phyloP scores from a whole-genome alignment of 2,888 invertebrate genomes.

The Zygothrica quintamaculata region DNA sequence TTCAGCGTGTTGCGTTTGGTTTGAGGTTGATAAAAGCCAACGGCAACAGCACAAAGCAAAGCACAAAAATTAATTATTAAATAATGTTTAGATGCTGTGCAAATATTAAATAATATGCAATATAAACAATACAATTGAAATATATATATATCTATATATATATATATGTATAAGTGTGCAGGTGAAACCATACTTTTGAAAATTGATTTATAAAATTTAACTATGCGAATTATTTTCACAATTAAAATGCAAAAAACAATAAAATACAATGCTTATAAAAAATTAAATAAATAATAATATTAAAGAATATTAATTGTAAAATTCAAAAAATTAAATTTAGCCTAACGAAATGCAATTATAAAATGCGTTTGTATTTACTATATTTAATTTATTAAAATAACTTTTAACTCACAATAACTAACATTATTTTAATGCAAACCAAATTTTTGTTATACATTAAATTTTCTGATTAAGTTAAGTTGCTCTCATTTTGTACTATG shows the following conservation, averaged over 20 bases:
- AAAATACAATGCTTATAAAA: slow-evolving; percentile 29
- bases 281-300: not conserved
- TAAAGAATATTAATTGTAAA: slow-evolving; percentile 4
- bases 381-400: slow-evolving; percentile 1
- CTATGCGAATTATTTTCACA: slow-evolving; percentile 43
- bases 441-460: too few species aligned
- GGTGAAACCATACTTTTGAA: slow-evolving; percentile 50
- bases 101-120: slow-evolving; percentile 53
- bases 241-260: slow-evolving; percentile 32
- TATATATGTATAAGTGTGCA: slow-evolving; percentile 7
- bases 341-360: slow-evolving; percentile 25
- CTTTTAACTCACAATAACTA: too few species aligned
- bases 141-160: not conserved
- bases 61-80: slow-evolving; percentile 73
- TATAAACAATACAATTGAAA: slow-evolving; percentile 32
- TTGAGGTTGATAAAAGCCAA: slow-evolving; percentile 43
- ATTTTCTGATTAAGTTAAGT: too few species aligned
- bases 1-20: not conserved
- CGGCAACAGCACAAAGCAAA: slow-evolving; percentile 63
- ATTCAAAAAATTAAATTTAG: too few species aligned
- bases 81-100: slow-evolving; percentile 44
- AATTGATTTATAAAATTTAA: slow-evolving; percentile 64
- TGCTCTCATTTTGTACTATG: too few species aligned
- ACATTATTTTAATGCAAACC: too few species aligned
- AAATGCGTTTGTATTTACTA: slow-evolving; percentile 26